Evolutionary conservation across 2,113 vertebrate genomes (phyloP), one percentile per base, ranked within the genome.

Genomic region (Oreochromis tanganicae): DNA sequence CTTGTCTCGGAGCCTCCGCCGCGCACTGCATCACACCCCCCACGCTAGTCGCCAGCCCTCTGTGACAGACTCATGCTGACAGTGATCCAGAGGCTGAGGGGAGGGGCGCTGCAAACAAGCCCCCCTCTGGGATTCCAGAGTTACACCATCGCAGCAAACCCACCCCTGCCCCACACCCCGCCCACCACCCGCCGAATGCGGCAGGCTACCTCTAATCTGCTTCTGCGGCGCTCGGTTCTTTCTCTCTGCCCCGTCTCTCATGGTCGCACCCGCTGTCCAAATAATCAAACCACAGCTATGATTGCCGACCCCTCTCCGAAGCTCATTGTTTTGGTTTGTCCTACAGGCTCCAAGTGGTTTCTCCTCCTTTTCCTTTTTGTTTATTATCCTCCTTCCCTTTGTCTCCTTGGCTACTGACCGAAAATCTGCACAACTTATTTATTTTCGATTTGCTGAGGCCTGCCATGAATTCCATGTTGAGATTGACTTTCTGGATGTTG

Each of bases 1-100:
- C 79, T 78, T 5, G 63, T 83, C 88, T 88, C 66, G 21, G 57
- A 34, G 38, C 86, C 56, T 84, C 81, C 75, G 80, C 85, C 29
- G 19, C 34, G 78, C 75, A 16, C 43, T 66, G 48, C 83, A 17
- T 13, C 27, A 63, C 17, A 17, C 29, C 41, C 29, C 16, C 55
- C 19, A 3, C 41, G 50, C 59, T 24, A 78, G 21, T 90, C 59
- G 71, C 54, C 63, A 32, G 52, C 29, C 50, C 82, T 86, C 79
- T 81, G 61, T 38, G 86, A 89, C 89, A 91, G 73, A 91, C 56
- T 89, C 85, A 84, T 85, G 85, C 87, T 91, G 94, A 92, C 93
- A 91, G 90, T 59, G 71, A 93, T 92, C 88, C 89, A 88, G 83
- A 61, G 48, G 88, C 86, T 17, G 63, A 89, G 13, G 32, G 88